These are phyloP conservation scores for Sycophila sp. DNA, from an alignment of 1,140 invertebrate species.

Conservation along the genomic window DNA sequence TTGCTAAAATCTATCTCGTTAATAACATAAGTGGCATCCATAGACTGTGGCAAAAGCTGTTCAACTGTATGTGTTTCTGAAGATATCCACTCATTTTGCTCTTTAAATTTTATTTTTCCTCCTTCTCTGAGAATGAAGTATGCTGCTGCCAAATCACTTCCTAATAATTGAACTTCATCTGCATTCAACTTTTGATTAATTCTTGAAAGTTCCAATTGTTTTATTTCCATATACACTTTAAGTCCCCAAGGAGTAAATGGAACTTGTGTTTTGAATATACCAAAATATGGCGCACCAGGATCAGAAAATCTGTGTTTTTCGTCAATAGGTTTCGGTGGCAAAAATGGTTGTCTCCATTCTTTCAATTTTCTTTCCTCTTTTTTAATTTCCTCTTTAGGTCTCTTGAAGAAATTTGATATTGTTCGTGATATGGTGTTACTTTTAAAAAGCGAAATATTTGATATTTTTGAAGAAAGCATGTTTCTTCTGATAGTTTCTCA, in stretches of 20 bases:
- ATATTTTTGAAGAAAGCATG: conserved; percentile 12
- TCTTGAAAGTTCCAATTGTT: conserved; percentile 28
- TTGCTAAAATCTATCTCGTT: conserved; percentile 76
- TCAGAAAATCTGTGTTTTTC: background rate
- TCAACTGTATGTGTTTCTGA: conserved; percentile 63
- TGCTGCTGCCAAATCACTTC: conserved; percentile 78
- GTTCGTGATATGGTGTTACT: no score
- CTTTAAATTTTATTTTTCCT: conserved; percentile 76
- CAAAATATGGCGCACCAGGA: background rate
- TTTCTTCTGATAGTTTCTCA: no score
- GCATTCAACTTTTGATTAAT: conserved; percentile 60
- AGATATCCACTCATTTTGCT: conserved; percentile 69
- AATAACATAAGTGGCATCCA: conserved; percentile 68
- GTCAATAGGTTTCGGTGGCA: background rate
- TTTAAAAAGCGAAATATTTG: no score
- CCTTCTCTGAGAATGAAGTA: conserved; percentile 76
- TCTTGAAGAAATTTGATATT: no score
- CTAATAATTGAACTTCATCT: conserved; percentile 67
- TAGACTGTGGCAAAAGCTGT: conserved; percentile 71
- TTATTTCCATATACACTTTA: conserved; percentile 59
- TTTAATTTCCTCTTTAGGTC: no score
- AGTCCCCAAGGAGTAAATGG: conserved; percentile 46
- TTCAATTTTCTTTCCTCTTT: conserved; percentile 1
- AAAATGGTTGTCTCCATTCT: background rate
- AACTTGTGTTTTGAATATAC: background rate